A percentile compares a stretch with the other conserved stretches of the same genome.
These are phyloP conservation scores for Rambutsinella grinnellia DNA, from an alignment of 2,888 invertebrate species.

Conservation along the genomic window DNA sequence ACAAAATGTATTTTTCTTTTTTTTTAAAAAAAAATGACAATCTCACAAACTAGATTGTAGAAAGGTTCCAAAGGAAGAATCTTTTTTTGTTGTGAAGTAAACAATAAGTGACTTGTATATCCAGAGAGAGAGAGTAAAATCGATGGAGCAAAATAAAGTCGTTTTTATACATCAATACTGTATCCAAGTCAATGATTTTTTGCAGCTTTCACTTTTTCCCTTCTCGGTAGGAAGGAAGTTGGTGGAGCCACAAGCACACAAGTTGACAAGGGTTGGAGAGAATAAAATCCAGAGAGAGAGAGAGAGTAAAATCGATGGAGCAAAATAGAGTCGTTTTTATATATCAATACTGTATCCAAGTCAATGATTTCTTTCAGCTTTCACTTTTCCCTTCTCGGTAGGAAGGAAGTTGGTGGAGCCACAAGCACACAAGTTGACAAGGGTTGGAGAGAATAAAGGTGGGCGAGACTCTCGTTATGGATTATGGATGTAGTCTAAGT, in stretches of 20 bases:
- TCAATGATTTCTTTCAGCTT: slow-evolving; percentile 32
- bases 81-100: neutral
- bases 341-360: slow-evolving; percentile 5
- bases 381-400: slow-evolving; percentile 25
- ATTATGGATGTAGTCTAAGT: no score
- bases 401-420: slow-evolving; percentile 45
- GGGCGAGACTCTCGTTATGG: no score
- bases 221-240: slow-evolving; percentile 37
- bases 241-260: slow-evolving; percentile 25
- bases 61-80: neutral
- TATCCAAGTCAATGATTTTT: slow-evolving; percentile 28
- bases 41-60: neutral
- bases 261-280: slow-evolving; percentile 5
- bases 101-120: neutral
- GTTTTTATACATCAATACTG: slow-evolving; percentile 4
- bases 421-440: slow-evolving; percentile 8
- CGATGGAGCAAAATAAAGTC: slow-evolving; percentile 15
- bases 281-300: neutral
- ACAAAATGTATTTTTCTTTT: neutral
- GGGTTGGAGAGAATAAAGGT: slow-evolving; percentile 1
- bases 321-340: slow-evolving; percentile 3
- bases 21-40: no score
- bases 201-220: slow-evolving; percentile 27
- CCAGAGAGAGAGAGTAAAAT: slow-evolving; percentile 14
- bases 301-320: slow-evolving; percentile 25